Percentiles rank a stretch among this genome's conserved stretches.
These are phyloP conservation scores for Vimba vimba DNA, from an alignment of 2,113 vertebrate species.

Conservation along the genomic window DNA sequence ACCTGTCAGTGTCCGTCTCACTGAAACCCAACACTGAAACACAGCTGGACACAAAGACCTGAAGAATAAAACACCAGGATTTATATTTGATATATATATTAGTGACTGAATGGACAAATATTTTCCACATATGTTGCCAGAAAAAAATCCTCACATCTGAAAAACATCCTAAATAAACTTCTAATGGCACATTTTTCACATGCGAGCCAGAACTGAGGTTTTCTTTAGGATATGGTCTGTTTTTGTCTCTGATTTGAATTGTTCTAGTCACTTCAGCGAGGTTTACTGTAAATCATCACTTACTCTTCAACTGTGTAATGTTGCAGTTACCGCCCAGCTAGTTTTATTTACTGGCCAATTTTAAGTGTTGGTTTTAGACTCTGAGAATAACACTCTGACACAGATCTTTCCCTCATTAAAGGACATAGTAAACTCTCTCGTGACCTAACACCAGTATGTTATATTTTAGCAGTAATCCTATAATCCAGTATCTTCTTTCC, in stretches of 20 bases:
- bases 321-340: neutral
- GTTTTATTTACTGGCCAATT: neutral
- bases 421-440: neutral
- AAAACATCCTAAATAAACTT: no score
- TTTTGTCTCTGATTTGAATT: neutral
- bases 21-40: slow-evolving; percentile 10
- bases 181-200: no score
- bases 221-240: neutral
- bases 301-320: neutral
- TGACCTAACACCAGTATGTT: neutral
- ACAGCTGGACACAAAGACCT: neutral
- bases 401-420: neutral
- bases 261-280: neutral
- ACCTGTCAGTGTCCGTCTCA: slow-evolving; percentile 12
- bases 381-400: neutral
- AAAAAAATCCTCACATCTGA: no score
- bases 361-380: neutral
- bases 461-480: neutral
- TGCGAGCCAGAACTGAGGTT: neutral
- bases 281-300: neutral
- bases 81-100: no score
- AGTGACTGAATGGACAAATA: no score
- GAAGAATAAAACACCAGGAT: neutral
- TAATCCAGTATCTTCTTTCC: neutral
- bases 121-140: no score